Percentiles rank a stretch among this genome's conserved stretches.
Conservation (phyloP, 2,888 invertebrate species). For the Cremastobaeus sp. region DNA sequence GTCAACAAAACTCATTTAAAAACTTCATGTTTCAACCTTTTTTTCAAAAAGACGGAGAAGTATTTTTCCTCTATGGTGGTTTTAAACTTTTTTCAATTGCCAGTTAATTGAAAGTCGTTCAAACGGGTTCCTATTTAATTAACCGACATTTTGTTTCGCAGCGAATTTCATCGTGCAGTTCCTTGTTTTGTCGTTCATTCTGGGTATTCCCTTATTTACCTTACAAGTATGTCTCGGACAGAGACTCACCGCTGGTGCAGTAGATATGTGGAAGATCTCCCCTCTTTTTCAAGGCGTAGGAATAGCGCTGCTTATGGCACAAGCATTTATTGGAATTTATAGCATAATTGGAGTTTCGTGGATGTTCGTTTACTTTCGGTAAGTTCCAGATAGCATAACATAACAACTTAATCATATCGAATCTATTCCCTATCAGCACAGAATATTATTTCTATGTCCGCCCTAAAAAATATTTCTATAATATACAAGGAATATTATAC, state of each 20-base stretch:
- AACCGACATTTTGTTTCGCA: constrained; percentile 75
- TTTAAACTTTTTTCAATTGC: no score
- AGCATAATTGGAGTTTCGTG: constrained; percentile 93
- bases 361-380: constrained; percentile 90
- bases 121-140: no score
- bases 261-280: constrained; percentile 96
- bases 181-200: constrained; percentile 87
- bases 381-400: constrained; percentile 23
- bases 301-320: constrained; percentile 87
- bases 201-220: constrained; percentile 91
- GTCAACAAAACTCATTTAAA: no score
- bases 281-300: constrained; percentile 95
- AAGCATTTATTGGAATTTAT: constrained; percentile 90
- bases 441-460: no score
- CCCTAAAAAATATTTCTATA: no score
- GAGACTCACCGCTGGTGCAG: constrained; percentile 89
- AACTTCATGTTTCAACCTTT: no score
- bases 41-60: no score
- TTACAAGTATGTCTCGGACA: constrained; percentile 92
- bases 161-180: constrained; percentile 94
- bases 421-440: no score
- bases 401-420: no score
- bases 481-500: no score
- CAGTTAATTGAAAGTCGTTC: no score
- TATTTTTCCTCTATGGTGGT: no score